Evolutionary conservation across 2,888 invertebrate genomes (phyloP).

Genomic region (Nymphalis urticae): DNA sequence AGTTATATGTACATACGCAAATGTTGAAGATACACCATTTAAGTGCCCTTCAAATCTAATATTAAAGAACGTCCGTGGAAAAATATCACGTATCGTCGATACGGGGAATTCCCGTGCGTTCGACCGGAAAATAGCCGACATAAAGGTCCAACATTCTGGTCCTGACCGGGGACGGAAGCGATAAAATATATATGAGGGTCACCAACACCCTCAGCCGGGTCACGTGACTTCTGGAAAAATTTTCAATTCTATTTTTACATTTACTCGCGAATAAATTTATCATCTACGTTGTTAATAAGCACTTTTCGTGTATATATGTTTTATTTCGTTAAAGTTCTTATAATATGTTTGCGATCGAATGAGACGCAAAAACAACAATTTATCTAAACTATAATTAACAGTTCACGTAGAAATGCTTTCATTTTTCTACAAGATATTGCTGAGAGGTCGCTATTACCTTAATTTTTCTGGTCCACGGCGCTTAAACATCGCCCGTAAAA

Average conservation of each 20-base stretch:
- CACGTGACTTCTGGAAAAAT: constrained; percentile 51
- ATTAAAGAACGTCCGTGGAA: constrained; percentile 62
- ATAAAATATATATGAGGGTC: constrained; percentile 64
- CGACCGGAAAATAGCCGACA: constrained; percentile 78
- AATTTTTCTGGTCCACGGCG: constrained; percentile 18
- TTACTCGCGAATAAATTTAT: not conserved
- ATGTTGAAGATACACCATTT: constrained; percentile 20
- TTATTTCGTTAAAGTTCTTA: too few relatives aligned
- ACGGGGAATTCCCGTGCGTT: constrained; percentile 70
- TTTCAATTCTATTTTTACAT: constrained; percentile 34
- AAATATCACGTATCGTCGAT: constrained; percentile 68
- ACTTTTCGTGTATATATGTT: too few relatives aligned
- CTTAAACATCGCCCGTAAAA: constrained; percentile 37
- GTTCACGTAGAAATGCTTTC: too few relatives aligned
- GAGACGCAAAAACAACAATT: not conserved
- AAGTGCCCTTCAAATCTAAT: constrained; percentile 41
- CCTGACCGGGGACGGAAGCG: constrained; percentile 63
- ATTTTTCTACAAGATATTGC: too few relatives aligned
- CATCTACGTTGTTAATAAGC: too few relatives aligned
- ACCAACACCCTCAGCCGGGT: constrained; percentile 45
- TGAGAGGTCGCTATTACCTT: not conserved
- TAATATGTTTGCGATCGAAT: too few relatives aligned
- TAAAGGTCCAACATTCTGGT: constrained; percentile 72
- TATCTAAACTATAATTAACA: not conserved
- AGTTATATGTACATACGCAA: not conserved